Percentiles rank a stretch among this genome's conserved stretches.
Evolutionary conservation across 23 tunicate genomes (phyloP).

Genomic region (Pegea sp.): DNA sequence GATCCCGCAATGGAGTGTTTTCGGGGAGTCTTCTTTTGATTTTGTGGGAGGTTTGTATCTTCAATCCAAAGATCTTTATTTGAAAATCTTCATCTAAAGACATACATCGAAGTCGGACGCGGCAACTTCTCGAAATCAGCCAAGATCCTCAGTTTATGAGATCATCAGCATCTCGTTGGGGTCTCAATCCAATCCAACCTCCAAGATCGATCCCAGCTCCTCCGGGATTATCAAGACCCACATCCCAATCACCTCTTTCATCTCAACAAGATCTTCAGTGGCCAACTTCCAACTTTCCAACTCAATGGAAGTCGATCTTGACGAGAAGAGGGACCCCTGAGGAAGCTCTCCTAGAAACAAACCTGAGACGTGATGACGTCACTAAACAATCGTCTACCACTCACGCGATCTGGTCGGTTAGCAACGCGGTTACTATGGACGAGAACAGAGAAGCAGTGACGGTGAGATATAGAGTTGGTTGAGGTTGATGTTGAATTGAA

Average conservation of each 20-base stretch:
- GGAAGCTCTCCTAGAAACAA: too few species aligned
- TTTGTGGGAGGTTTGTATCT: too few species aligned
- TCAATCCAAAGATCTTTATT: too few species aligned
- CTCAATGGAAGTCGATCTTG: neutral
- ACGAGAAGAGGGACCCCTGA: neutral
- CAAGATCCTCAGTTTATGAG: too few species aligned
- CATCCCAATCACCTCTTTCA: neutral
- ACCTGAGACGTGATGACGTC: neutral
- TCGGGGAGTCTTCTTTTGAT: too few species aligned
- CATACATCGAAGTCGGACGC: too few species aligned
- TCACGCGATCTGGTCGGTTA: conserved; percentile 73
- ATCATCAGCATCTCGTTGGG: too few species aligned
- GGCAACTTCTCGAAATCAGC: too few species aligned
- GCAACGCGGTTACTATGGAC: conserved; percentile 77
- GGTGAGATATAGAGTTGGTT: conserved; percentile 12
- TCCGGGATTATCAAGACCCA: neutral
- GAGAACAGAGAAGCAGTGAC: conserved; percentile 45
- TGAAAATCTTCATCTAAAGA: too few species aligned
- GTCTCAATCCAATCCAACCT: too few species aligned
- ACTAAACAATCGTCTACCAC: conserved; percentile 5
- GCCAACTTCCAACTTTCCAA: conserved; percentile 1
- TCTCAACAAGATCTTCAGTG: neutral
- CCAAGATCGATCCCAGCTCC: neutral
- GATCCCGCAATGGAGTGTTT: too few species aligned
- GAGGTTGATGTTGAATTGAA: too few species aligned